phyloP scores from a whole-genome alignment of 2,113 vertebrate species.

The Odontophorus gujanensis region DNA sequence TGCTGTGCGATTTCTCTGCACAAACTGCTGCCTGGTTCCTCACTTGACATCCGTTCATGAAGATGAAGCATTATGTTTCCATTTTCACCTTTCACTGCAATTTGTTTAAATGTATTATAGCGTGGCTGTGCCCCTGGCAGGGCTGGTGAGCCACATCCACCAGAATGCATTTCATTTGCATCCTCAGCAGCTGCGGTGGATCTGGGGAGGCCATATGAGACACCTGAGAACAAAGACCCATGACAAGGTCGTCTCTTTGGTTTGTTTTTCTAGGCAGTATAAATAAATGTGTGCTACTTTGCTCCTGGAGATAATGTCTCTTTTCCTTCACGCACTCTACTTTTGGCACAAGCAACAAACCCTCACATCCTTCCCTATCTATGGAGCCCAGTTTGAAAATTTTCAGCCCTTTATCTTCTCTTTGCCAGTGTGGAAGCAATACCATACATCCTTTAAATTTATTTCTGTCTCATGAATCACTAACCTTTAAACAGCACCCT shows the following conservation, averaged over 20 bases:
- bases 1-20: rapidly evolving
- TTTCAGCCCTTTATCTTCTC: conserved; percentile 16
- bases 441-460: neutral
- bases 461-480: conserved; percentile 25
- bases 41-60: rapidly evolving
- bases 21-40: neutral
- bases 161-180: neutral
- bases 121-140: rapidly evolving
- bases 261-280: neutral
- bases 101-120: neutral
- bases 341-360: conserved; percentile 20
- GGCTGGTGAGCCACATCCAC: neutral
- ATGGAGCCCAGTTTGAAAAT: neutral
- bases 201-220: neutral
- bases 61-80: neutral
- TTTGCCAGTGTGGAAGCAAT: neutral
- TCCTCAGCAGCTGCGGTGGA: neutral
- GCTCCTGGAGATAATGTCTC: neutral
- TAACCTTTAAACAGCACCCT: neutral
- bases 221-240: neutral
- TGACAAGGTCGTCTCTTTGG: neutral
- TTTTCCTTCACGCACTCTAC: conserved; percentile 21
- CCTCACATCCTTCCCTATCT: conserved; percentile 12
- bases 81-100: neutral
- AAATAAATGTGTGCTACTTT: conserved; percentile 6